phyloP scores from a whole-genome alignment of 1,140 invertebrate species.

The Apocrypta bakeri region DNA sequence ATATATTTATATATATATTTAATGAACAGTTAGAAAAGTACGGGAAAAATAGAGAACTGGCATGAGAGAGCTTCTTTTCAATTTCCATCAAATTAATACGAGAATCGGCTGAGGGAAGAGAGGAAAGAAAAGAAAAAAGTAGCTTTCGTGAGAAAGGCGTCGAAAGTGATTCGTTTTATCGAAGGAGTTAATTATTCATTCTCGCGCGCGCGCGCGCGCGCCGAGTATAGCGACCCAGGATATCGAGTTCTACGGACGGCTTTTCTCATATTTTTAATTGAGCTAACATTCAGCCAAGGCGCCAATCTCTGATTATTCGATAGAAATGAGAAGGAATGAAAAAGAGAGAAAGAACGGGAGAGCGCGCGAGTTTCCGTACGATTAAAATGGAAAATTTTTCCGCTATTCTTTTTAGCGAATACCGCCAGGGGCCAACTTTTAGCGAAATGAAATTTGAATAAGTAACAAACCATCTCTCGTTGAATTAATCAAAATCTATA shows the following conservation, averaged over 20 bases:
- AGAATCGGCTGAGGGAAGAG: slow-evolving; percentile 5
- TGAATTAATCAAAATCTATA: too few species aligned
- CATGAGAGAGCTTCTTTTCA: slow-evolving; percentile 23
- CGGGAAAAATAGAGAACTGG: too few species aligned
- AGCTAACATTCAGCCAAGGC: slow-evolving; percentile 47
- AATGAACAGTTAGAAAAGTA: too few species aligned
- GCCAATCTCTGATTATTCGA: slow-evolving; percentile 30
- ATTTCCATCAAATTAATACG: slow-evolving; percentile 49
- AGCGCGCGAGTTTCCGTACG: too few species aligned
- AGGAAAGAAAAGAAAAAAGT: neutral
- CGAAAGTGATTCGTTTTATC: slow-evolving; percentile 62
- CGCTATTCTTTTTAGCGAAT: too few species aligned
- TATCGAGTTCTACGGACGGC: slow-evolving; percentile 44
- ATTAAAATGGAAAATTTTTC: too few species aligned
- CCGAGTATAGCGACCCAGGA: neutral
- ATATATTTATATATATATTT: slow-evolving; percentile 20
- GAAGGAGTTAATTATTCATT: slow-evolving; percentile 67
- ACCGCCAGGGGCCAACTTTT: too few species aligned
- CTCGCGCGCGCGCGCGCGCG: neutral
- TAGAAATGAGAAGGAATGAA: too few species aligned
- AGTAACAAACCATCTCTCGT: too few species aligned
- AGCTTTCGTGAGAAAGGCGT: slow-evolving; percentile 45
- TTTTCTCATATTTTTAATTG: slow-evolving; percentile 53
- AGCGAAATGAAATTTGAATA: too few species aligned
- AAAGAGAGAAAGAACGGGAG: too few species aligned